A percentile compares a stretch with the other conserved stretches of the same genome.
Conservation (phyloP, 2,113 vertebrate genomes). For the Aptenodytes forsteri region DNA sequence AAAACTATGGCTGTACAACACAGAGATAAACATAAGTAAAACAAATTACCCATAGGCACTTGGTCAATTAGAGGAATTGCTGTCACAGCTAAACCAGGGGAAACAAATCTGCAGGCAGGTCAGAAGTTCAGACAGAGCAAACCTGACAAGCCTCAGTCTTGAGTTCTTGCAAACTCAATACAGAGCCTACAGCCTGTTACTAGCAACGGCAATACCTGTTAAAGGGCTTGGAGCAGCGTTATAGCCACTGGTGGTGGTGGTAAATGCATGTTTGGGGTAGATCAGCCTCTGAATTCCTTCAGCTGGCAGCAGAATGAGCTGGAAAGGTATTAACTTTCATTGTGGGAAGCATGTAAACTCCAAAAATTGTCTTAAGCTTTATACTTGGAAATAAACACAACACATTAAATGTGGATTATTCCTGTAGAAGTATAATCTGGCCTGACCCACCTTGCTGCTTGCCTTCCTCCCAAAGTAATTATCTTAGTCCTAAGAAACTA, state of each 20-base stretch:
- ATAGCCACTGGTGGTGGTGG: fast-evolving
- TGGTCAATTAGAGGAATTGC: background rate
- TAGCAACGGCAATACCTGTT: background rate
- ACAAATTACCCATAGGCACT: background rate
- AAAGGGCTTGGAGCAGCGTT: background rate
- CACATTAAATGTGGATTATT: background rate
- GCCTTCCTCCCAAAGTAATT: background rate
- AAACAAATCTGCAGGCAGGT: background rate
- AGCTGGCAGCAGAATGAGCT: background rate
- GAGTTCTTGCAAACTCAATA: background rate
- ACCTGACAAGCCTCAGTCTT: background rate
- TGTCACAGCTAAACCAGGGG: background rate
- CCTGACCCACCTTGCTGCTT: background rate
- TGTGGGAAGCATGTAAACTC: background rate
- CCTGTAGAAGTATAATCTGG: background rate
- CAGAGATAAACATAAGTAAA: background rate
- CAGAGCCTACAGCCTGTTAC: background rate
- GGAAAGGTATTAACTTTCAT: background rate
- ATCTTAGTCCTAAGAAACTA: background rate
- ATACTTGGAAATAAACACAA: background rate
- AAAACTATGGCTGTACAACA: background rate
- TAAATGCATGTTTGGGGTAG: background rate
- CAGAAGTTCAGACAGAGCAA: background rate
- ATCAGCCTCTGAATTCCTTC: background rate
- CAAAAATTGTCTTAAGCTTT: background rate